Conservation (phyloP, 2,113 vertebrate genomes). For the Oryzias woworae region DNA sequence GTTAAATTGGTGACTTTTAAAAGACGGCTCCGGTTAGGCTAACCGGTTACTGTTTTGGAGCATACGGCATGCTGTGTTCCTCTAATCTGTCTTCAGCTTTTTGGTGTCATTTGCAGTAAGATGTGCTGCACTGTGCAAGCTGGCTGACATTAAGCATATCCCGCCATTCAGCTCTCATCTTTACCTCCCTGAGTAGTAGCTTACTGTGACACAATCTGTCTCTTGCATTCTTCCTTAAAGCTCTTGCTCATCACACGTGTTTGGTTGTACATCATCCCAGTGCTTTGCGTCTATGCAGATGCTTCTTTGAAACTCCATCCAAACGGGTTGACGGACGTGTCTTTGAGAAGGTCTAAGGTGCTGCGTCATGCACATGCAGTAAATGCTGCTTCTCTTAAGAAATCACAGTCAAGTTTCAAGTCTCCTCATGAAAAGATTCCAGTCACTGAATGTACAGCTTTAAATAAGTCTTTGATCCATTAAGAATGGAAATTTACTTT, state of each 20-base stretch:
- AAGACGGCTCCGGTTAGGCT: constrained; percentile 22
- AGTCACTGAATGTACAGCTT: too few species aligned
- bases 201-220: constrained; percentile 70
- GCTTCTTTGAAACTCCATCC: not conserved
- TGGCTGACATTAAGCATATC: constrained; percentile 70
- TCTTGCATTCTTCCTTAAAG: constrained; percentile 36
- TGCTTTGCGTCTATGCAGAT: not conserved
- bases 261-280: constrained; percentile 1
- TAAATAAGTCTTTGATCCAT: too few species aligned
- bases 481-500: too few species aligned
- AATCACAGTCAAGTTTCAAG: too few species aligned
- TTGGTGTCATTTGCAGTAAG: constrained; percentile 60
- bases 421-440: too few species aligned
- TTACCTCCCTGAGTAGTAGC: constrained; percentile 56
- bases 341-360: too few species aligned
- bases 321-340: too few species aligned
- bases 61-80: constrained; percentile 43
- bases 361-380: too few species aligned
- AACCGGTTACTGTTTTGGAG: constrained; percentile 38
- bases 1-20: constrained; percentile 39
- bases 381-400: too few species aligned
- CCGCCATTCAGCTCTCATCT: constrained; percentile 64
- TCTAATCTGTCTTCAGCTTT: constrained; percentile 67
- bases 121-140: constrained; percentile 66
- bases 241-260: constrained; percentile 49